phyloP scores from a whole-genome alignment of 1,140 invertebrate genomes.

The Scaptomyza montana region DNA sequence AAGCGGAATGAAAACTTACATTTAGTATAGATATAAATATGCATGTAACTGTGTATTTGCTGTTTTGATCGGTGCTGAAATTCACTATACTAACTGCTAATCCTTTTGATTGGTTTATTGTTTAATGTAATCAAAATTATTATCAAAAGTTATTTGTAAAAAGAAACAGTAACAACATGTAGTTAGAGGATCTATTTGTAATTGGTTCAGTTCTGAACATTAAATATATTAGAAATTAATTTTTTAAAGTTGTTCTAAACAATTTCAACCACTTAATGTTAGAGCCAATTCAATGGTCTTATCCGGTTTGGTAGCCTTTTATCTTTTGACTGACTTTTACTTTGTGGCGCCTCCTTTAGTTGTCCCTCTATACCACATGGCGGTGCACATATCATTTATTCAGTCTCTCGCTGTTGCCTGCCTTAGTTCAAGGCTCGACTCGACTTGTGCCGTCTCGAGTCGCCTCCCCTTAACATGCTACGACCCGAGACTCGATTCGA shows the following conservation, averaged over 20 bases:
- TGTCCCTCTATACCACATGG: slow-evolving; percentile 24
- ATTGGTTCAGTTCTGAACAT: too few species aligned
- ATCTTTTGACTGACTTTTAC: background rate
- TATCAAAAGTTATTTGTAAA: slow-evolving; percentile 11
- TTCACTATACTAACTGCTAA: background rate
- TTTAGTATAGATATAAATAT: background rate
- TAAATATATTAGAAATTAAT: too few species aligned
- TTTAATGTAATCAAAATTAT: slow-evolving; percentile 26
- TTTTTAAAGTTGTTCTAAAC: too few species aligned
- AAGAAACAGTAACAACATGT: too few species aligned
- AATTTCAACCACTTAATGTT: background rate
- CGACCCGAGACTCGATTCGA: slow-evolving; percentile 8
- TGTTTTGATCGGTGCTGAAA: background rate
- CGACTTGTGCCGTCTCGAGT: background rate
- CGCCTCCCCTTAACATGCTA: background rate
- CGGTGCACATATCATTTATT: slow-evolving; percentile 62
- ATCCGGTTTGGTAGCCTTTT: slow-evolving; percentile 23
- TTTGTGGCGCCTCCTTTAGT: slow-evolving; percentile 8
- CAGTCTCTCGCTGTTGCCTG: slow-evolving; percentile 35
- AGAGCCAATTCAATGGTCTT: slow-evolving; percentile 30
- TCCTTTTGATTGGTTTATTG: slow-evolving; percentile 13
- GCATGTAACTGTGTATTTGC: background rate
- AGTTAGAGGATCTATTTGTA: background rate
- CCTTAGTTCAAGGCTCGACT: slow-evolving; percentile 15
- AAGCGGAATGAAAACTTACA: slow-evolving; percentile 62